Base-by-base conservation (phyloP, 2,888 invertebrate species). In the Nymphalis c-album region DNA sequence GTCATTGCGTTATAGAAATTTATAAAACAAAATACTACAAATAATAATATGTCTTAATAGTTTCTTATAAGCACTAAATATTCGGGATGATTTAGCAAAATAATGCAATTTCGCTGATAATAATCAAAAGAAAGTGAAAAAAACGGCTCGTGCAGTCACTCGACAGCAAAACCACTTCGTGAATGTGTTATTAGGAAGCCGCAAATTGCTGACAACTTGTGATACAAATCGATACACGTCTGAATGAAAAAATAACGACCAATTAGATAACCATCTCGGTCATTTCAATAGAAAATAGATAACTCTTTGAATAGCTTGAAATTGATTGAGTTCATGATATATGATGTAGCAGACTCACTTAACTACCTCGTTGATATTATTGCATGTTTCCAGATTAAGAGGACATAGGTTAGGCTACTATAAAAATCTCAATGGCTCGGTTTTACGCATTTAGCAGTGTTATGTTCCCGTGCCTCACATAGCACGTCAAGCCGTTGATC, bases 71-170 rank as follows among this genome's bases (percentile, higher is more conserved):
- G 7, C 16, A 22, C 13, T 53, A 26, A 26, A 26, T 16, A 17
- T 26, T 16, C 20, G 6, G 22, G 26, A 53, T 51, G 51, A 51
- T n/a, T 31, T 17, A 55, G n/a, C 55, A 55, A 31, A 31, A 55
- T 31, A 8, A 7, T 31, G 31, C n/a, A 17, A 18, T 48, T 48
- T 55, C 7, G 20, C 26, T 53, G 59, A 62, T 60, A 58, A 59
- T 46, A 57, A 68, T 47, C 55, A 22, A 50, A 55, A 46, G 60
- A 64, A 51, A n/a, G 35, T 40, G 31, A 40, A 68, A 68, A 66
- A 68, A 65, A 60, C 64, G n/a, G 71, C 71, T 71, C 66, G 66
- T 64, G 66, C 65, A 63, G 65, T 26, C 51, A 61, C 31, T 65
- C 18, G 6, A 22, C 16, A 7, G 8, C 4, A 16, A 31, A 50